These are phyloP conservation scores for Catonia carolina DNA, from an alignment of 2,888 invertebrate genomes.

Conservation along the genomic window DNA sequence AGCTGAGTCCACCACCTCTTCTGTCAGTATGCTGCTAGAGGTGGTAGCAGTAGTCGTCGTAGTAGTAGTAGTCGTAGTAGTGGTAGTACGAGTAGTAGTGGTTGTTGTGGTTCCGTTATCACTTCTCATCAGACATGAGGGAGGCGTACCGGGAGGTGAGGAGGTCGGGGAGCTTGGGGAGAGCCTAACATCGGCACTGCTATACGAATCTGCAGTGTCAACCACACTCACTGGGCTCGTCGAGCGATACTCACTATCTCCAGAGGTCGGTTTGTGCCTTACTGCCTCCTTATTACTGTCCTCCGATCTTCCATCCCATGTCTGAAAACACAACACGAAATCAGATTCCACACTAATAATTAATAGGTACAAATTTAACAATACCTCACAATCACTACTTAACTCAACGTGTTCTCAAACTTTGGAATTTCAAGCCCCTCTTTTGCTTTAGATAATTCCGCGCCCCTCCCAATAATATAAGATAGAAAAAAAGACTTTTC, in stretches of 20 bases:
- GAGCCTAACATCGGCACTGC: constrained; percentile 31
- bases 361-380: too few relatives aligned
- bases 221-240: constrained; percentile 27
- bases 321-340: constrained; percentile 20
- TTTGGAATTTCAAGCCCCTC: too few relatives aligned
- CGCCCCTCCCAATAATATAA: too few relatives aligned
- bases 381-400: too few relatives aligned
- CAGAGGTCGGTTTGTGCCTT: too few relatives aligned
- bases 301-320: constrained; percentile 30
- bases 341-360: neutral
- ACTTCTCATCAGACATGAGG: too few relatives aligned
- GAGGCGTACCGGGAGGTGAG: constrained; percentile 17
- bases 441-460: too few relatives aligned
- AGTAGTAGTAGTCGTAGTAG: constrained; percentile 21
- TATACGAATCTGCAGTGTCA: constrained; percentile 20
- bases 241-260: constrained; percentile 32
- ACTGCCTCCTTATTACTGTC: constrained; percentile 22
- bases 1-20: constrained; percentile 16
- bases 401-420: too few relatives aligned
- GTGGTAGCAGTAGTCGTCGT: constrained; percentile 27
- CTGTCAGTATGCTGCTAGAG: constrained; percentile 27
- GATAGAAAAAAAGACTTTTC: too few relatives aligned
- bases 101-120: constrained; percentile 2
- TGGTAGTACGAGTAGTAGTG: constrained; percentile 23
- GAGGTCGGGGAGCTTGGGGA: constrained; percentile 31